Conservation (phyloP, 2,888 invertebrate species). For the Synanthedon andrenaeformis region DNA sequence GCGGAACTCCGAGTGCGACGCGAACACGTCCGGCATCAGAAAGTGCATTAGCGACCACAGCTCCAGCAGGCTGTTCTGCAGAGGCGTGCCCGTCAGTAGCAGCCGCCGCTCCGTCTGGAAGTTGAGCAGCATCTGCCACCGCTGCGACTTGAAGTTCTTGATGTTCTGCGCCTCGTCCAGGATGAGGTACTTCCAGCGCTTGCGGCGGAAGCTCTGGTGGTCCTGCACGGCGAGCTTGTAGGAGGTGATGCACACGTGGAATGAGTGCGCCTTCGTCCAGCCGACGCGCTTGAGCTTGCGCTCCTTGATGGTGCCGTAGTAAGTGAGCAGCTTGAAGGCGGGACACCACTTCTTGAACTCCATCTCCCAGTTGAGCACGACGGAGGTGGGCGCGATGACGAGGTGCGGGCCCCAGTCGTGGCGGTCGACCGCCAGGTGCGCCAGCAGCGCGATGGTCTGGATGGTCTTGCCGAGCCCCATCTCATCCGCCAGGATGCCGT, state of each 20-base stretch:
- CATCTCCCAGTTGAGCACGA: slow-evolving; percentile 99
- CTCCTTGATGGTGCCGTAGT: slow-evolving; percentile 97
- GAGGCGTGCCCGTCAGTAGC: slow-evolving; percentile 92
- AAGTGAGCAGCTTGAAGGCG: slow-evolving; percentile 97
- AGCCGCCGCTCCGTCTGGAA: slow-evolving; percentile 94
- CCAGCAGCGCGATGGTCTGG: slow-evolving; percentile 94
- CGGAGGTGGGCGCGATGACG: slow-evolving; percentile 98
- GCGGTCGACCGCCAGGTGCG: slow-evolving; percentile 93
- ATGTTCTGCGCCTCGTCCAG: slow-evolving; percentile 99
- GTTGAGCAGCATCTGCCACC: slow-evolving; percentile 97
- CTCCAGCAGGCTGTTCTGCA: slow-evolving; percentile 97
- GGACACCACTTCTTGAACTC: slow-evolving; percentile 99
- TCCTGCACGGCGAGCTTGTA: slow-evolving; percentile 99
- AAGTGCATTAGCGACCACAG: slow-evolving; percentile 99
- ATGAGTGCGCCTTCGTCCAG: slow-evolving; percentile 99
- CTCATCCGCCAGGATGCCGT: slow-evolving; percentile 96
- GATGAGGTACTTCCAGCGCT: slow-evolving; percentile 98
- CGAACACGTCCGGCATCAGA: slow-evolving; percentile 96
- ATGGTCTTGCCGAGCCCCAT: slow-evolving; percentile 98
- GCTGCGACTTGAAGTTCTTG: slow-evolving; percentile 98
- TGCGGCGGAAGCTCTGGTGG: slow-evolving; percentile 95
- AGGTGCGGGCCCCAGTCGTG: slow-evolving; percentile 98
- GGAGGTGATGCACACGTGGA: slow-evolving; percentile 97
- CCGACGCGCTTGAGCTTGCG: slow-evolving; percentile 90
- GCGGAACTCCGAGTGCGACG: slow-evolving; percentile 95